A percentile compares a stretch with the other conserved stretches of the same genome.
Evolutionary conservation across 1,140 invertebrate genomes (phyloP).

Genomic region (Medauroidea extradentata): DNA sequence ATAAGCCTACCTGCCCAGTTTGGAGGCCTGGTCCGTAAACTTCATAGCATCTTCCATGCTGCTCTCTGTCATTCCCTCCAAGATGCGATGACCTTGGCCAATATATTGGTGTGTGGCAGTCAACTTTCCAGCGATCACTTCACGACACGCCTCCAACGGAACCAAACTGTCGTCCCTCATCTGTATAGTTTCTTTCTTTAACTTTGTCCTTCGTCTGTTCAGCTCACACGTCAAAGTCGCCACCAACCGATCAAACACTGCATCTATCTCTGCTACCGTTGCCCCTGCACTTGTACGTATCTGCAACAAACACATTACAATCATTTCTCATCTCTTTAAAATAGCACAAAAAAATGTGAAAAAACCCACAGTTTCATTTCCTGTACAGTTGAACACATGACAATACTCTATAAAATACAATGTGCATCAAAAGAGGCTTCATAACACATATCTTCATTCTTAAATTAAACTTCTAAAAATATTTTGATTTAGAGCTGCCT

Average conservation of each 20-base stretch:
- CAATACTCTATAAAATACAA: too few relatives aligned
- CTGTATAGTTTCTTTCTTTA: conserved; percentile 15
- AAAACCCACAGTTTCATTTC: too few relatives aligned
- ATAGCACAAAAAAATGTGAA: too few relatives aligned
- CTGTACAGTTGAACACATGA: too few relatives aligned
- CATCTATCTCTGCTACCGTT: conserved; percentile 16
- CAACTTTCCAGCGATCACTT: conserved; percentile 15
- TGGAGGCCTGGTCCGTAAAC: conserved; percentile 19
- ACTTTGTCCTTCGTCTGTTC: conserved; percentile 7
- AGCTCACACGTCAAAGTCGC: conserved; percentile 13
- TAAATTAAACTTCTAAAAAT: too few relatives aligned
- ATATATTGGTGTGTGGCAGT: conserved; percentile 16
- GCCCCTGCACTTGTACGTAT: conserved; percentile 13
- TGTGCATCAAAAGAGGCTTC: too few relatives aligned
- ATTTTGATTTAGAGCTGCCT: too few relatives aligned
- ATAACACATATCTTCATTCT: too few relatives aligned
- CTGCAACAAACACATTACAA: too few relatives aligned
- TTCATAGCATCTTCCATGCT: not conserved
- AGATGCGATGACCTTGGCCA: conserved; percentile 14
- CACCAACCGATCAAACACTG: conserved; percentile 15
- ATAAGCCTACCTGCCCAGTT: conserved; percentile 21
- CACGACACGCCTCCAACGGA: conserved; percentile 18
- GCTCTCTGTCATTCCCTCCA: not conserved
- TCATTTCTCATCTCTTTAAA: too few relatives aligned
- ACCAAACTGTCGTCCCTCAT: conserved; percentile 16